These are phyloP conservation scores for Pomatorhinus ruficollis DNA, from an alignment of 2,113 vertebrate genomes.

Conservation along the genomic window DNA sequence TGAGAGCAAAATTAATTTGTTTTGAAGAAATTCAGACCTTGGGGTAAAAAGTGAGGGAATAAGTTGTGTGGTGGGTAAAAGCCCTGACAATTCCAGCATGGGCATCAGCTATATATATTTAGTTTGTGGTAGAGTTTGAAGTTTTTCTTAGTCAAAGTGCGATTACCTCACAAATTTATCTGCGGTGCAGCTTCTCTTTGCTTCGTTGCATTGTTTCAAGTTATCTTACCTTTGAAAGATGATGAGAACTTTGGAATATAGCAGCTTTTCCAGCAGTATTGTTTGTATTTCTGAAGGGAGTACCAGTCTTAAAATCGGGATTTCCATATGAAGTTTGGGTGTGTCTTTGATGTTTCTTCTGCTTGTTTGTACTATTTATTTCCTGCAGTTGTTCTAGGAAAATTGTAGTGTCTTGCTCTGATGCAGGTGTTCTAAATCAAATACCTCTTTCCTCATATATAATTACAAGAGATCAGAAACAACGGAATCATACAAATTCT, in stretches of 20 bases:
- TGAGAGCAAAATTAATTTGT: neutral
- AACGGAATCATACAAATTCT: rapidly evolving
- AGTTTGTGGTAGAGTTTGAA: neutral
- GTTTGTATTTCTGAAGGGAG: neutral
- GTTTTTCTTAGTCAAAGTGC: neutral
- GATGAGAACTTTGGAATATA: neutral
- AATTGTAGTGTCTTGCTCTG: neutral
- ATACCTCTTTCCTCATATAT: neutral
- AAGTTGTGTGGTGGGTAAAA: neutral
- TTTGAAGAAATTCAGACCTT: neutral
- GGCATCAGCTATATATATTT: neutral
- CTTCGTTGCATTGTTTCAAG: slow-evolving; percentile 1
- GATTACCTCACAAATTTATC: neutral
- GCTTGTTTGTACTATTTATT: neutral
- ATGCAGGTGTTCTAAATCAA: neutral
- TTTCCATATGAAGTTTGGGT: neutral
- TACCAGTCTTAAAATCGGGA: neutral
- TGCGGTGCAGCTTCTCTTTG: neutral
- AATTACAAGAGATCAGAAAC: neutral
- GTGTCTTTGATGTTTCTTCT: neutral
- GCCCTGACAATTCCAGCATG: neutral
- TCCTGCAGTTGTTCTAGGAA: neutral
- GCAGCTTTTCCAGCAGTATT: neutral
- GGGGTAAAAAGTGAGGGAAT: neutral
- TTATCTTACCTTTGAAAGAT: neutral